Conservation (phyloP, 2,888 invertebrate species). For the Agrochola lota region DNA sequence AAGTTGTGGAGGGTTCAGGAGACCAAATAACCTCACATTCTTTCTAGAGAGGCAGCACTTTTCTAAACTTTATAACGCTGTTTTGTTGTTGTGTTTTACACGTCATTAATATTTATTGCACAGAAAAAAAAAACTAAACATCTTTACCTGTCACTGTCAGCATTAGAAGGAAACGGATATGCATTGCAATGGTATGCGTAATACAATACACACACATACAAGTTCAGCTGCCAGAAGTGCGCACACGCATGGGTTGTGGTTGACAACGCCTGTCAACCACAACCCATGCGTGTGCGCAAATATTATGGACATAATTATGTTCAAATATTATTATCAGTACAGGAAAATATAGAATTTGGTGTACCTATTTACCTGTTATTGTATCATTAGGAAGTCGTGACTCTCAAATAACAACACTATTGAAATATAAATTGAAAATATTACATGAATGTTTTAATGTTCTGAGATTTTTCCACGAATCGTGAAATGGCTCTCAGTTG, state of each 20-base stretch:
- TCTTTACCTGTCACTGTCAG: not conserved
- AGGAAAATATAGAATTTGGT: not conserved
- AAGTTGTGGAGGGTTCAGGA: too few species aligned
- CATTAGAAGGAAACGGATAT: slow-evolving; percentile 1
- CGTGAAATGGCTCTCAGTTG: not conserved
- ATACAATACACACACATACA: not conserved
- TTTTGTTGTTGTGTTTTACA: not conserved
- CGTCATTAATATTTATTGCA: not conserved
- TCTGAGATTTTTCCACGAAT: not conserved
- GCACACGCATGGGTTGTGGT: too few species aligned
- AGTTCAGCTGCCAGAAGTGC: not conserved
- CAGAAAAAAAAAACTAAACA: not conserved
- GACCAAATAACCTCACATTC: too few species aligned
- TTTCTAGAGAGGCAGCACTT: too few species aligned
- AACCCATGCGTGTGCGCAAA: not conserved
- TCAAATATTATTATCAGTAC: not conserved
- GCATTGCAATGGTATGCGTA: too few species aligned
- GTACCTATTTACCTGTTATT: slow-evolving; percentile 8
- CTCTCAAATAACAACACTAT: not conserved
- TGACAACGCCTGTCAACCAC: too few species aligned
- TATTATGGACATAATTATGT: not conserved
- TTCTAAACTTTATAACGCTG: too few species aligned
- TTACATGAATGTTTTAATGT: not conserved
- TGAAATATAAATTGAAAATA: not conserved
- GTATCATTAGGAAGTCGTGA: too few species aligned